Conservation (phyloP, 2,797 vertebrate species). For the Cossypha polioptera region DNA sequence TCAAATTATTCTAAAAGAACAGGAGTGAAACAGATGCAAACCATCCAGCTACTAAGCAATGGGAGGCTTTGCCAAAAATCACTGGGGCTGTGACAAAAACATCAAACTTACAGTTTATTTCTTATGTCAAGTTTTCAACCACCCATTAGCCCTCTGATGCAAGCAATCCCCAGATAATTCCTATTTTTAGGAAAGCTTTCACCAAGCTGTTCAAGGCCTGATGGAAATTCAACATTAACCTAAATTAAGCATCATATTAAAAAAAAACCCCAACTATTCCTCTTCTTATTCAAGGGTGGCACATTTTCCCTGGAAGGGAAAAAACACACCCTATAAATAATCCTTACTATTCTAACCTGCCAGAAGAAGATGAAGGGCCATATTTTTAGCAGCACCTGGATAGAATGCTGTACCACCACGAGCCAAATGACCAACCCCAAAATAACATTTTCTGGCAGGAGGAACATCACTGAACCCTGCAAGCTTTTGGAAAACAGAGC, state of each 20-base stretch:
- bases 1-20: background rate
- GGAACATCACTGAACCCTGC: background rate
- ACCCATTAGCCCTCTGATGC: background rate
- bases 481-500: background rate
- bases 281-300: background rate
- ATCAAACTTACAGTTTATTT: background rate
- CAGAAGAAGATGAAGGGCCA: background rate
- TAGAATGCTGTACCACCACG: background rate
- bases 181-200: constrained; percentile 12
- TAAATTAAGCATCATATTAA: background rate
- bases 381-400: constrained; percentile 25
- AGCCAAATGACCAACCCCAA: background rate
- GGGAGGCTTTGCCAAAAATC: background rate
- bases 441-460: background rate
- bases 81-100: background rate
- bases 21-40: background rate
- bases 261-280: background rate
- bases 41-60: constrained; percentile 24
- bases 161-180: background rate
- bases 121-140: constrained; percentile 22
- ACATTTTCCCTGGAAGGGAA: background rate
- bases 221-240: background rate
- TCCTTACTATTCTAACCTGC: background rate
- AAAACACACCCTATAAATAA: background rate
- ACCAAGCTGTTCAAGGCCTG: background rate